Evolutionary conservation across 2,888 invertebrate genomes (phyloP).

Genomic region (Oscheius onirici): DNA sequence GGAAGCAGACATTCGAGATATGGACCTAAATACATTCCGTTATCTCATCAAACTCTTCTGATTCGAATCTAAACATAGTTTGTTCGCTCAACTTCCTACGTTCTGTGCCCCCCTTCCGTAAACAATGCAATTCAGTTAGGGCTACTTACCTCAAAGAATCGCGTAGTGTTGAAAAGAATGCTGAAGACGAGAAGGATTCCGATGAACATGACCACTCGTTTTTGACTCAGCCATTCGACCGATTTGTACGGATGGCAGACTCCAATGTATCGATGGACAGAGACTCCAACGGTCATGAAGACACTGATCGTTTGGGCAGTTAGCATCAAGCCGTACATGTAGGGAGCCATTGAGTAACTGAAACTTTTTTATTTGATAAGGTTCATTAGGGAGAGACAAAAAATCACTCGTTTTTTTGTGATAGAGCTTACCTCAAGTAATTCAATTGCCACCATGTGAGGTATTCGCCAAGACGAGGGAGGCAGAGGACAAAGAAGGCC

Average conservation of each 20-base stretch:
- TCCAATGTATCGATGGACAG: slow-evolving; percentile 67
- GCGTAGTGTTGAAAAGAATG: slow-evolving; percentile 59
- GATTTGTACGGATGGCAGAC: slow-evolving; percentile 66
- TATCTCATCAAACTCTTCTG: no score
- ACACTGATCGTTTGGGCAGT: slow-evolving; percentile 67
- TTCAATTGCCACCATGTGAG: slow-evolving; percentile 59
- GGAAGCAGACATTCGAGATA: slow-evolving; percentile 64
- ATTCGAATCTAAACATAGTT: background rate
- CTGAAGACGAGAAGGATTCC: slow-evolving; percentile 56
- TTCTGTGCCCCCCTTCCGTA: background rate
- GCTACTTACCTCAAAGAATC: slow-evolving; percentile 62
- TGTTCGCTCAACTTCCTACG: background rate
- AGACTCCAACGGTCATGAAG: slow-evolving; percentile 68
- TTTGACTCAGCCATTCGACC: slow-evolving; percentile 48
- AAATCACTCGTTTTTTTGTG: background rate
- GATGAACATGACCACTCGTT: slow-evolving; percentile 56
- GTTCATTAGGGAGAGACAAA: background rate
- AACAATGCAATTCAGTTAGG: background rate
- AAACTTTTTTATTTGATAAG: slow-evolving; percentile 29
- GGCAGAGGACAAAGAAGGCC: slow-evolving; percentile 65
- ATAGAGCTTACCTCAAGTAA: slow-evolving; percentile 57
- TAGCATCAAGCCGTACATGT: slow-evolving; percentile 67
- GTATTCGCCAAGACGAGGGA: slow-evolving; percentile 66
- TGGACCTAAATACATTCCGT: slow-evolving; percentile 59
- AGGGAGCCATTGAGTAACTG: slow-evolving; percentile 63